Percentiles rank a stretch among this genome's conserved stretches.
Evolutionary conservation across 2,888 invertebrate species (phyloP).

Genomic region (Seladonia tumulorum): DNA sequence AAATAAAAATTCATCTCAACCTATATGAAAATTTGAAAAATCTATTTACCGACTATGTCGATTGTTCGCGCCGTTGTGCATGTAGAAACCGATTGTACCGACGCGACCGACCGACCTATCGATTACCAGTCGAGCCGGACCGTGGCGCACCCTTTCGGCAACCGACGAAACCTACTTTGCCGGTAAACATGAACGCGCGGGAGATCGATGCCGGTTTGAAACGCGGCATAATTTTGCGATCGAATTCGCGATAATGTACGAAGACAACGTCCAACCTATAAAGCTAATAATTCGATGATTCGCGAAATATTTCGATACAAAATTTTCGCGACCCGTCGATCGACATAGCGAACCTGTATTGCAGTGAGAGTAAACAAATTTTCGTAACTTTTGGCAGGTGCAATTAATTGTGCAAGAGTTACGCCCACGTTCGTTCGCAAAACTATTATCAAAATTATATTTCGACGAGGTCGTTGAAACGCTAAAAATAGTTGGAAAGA

Average conservation of each 20-base stretch:
- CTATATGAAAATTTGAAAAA: no score
- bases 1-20: neutral
- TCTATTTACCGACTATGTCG: neutral
- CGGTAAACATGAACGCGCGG: neutral
- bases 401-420: conserved; percentile 31
- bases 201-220: neutral
- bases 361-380: neutral
- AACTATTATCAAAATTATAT: neutral
- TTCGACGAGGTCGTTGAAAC: neutral
- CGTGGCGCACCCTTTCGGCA: conserved; percentile 30
- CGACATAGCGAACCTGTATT: neutral
- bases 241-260: neutral
- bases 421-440: neutral
- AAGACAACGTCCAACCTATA: neutral
- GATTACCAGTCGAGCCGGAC: neutral
- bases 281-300: neutral
- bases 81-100: neutral
- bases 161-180: conserved; percentile 13
- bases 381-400: conserved; percentile 36
- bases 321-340: neutral
- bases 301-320: neutral
- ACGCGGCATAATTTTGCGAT: neutral
- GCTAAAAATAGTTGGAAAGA: neutral
- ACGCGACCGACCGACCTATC: neutral
- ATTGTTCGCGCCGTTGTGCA: neutral